Evolutionary conservation across 2,888 invertebrate species (phyloP), one percentile per base, ranked within the genome.

Genomic region (Sisyra terminalis): DNA sequence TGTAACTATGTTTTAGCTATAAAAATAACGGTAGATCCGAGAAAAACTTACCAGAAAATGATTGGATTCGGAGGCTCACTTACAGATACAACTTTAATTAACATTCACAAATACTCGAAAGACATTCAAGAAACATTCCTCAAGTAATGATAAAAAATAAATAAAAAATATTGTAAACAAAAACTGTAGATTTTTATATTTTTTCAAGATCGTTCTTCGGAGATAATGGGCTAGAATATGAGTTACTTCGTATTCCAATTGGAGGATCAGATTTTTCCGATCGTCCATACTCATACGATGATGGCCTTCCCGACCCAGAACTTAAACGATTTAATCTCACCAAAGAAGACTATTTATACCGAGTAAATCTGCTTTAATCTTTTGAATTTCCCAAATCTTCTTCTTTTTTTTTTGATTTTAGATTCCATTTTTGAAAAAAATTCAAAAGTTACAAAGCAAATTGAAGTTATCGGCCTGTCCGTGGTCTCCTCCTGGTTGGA

Each of bases 221-320:
- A 7, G 52, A 60, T 2, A 57, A 66, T 46, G 92, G 93, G 7
- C 67, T 84, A 44, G 77, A 78, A 47, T 92, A 88, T 59, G 82
- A 73, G 51, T 56, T 92, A 49, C 77, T 81, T 36, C 69, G 93
- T 30, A 73, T 88, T 5, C 83, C 92, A 0, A 85, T 92, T 46
- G 92, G 75, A 1, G 88, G 89, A 7, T 73, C 75, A 41, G 93
- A 93, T 60, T 92, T 92, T 60, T 92, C 92, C 0, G 73, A 77
- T 0, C 72, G 69, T 39, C 67, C 75, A 0, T 93, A 93, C 66
- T 78, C 88, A 0, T 88, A 88, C 57, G 80, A 81, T 53, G 77
- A 78, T 47, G 66, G 67, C 0, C 60, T 63, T 53, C 37, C 37
- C 9, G 75, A 78, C 50, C 58, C 58, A 5, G 58, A 62, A 0